Conservation (phyloP, 1,140 invertebrate genomes). For the Listronotus bonariensis region DNA sequence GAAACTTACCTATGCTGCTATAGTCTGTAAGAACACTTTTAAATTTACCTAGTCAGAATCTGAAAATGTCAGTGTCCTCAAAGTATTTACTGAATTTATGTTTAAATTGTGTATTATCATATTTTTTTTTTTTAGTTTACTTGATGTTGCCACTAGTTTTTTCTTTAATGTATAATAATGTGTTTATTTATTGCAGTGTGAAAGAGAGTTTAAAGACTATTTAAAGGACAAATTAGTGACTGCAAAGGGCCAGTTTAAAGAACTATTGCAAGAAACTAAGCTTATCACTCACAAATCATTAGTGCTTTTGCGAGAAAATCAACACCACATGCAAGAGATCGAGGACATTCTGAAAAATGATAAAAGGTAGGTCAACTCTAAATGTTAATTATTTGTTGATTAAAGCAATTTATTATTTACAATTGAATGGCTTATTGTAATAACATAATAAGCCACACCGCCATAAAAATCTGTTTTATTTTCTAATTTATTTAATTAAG, state of each 20-base stretch:
- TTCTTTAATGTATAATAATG: background rate
- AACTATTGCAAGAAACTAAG: constrained; percentile 94
- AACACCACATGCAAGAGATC: constrained; percentile 82
- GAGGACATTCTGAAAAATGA: constrained; percentile 90
- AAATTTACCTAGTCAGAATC: background rate
- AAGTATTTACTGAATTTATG: background rate
- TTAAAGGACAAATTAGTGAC: constrained; percentile 89
- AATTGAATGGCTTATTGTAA: too few relatives aligned
- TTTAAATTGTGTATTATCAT: background rate
- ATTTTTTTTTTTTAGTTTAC: background rate
- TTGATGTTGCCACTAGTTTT: background rate
- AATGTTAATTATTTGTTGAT: too few relatives aligned
- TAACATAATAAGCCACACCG: too few relatives aligned
- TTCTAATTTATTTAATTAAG: too few relatives aligned
- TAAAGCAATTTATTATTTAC: too few relatives aligned
- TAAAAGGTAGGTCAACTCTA: constrained; percentile 58
- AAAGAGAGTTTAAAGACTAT: constrained; percentile 96
- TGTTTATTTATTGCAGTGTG: constrained; percentile 67
- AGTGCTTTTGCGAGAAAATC: constrained; percentile 75
- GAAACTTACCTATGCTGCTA: too few relatives aligned
- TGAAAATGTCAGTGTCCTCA: background rate
- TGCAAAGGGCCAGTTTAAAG: constrained; percentile 91
- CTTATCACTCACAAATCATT: constrained; percentile 91
- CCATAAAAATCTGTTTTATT: too few relatives aligned
- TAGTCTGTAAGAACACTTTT: too few relatives aligned